Base-by-base conservation (phyloP, 2,797 vertebrate species). In the Dermochelys coriacea region DNA sequence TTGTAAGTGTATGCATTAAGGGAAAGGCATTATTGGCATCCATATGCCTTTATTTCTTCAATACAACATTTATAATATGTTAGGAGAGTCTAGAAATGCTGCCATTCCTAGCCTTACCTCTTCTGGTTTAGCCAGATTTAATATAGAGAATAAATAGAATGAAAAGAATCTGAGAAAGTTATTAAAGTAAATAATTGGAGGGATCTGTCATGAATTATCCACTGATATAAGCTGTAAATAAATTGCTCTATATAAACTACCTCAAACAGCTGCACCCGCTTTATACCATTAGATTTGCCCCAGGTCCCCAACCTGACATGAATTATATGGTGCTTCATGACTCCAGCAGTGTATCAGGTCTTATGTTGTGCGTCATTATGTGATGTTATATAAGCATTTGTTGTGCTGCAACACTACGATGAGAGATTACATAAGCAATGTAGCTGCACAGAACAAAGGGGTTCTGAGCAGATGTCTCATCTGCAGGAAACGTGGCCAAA, bases 111-210 rank as follows among this genome's bases (percentile, higher is more conserved):
- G 89, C 84, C 85, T 87, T 80, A 47, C 12, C 12, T 37, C 79
- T 81, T 91, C 59, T 57, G 90, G 61, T 82, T 90, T 85, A 86
- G 82, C 91, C 94, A 88, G 3, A 52, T 89, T 85, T 93, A 37
- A 49, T 94, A 57, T 41, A 88, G 84, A 71, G 93, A 78, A 51
- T 92, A 97, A 96, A 93, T 85, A 96, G 93, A 96, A 95, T 94
- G 68, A 90, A 88, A 97, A 95, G 45, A 88, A 77, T 96, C 97
- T 93, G 93, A 95, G 97, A 97, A 90, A 91, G 27, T 86, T 94
- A 93, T 96, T 97, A 95, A 96, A 98, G 94, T 96, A 96, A 98
- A 97, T 96, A 96, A 97, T 96, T 97, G 78, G 93, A 91, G 86
- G 94, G 75, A 92, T 14, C 23, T 90, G 85, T 90, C 61, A 90